Percentiles rank a stretch among this genome's conserved stretches.
Evolutionary conservation across 2,888 invertebrate genomes (phyloP).

Genomic region (Thecocarcelia acutangulata): DNA sequence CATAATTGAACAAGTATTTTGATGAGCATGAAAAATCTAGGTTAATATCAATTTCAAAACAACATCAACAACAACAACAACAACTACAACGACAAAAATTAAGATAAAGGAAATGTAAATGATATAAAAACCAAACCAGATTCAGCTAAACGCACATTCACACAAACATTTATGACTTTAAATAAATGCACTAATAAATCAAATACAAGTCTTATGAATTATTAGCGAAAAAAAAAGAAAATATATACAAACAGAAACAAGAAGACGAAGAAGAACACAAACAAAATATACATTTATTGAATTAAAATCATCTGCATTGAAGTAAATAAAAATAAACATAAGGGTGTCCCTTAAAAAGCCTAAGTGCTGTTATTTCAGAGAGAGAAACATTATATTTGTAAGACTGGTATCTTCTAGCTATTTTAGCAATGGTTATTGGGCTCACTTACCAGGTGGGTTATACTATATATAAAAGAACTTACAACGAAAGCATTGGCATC

Average conservation of each 20-base stretch:
- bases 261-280: background rate
- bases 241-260: constrained; percentile 7
- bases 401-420: too few species aligned
- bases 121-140: constrained; percentile 49
- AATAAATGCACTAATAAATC: constrained; percentile 30
- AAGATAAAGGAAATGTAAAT: constrained; percentile 42
- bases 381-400: too few species aligned
- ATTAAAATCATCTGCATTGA: constrained; percentile 54
- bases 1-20: constrained; percentile 46
- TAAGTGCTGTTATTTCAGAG: background rate
- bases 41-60: constrained; percentile 39
- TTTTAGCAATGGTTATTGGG: too few species aligned
- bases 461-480: too few species aligned
- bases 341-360: too few species aligned
- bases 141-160: constrained; percentile 12
- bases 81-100: constrained; percentile 24
- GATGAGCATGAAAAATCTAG: constrained; percentile 14
- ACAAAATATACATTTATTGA: constrained; percentile 59
- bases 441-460: too few species aligned
- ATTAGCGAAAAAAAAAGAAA: constrained; percentile 27
- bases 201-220: constrained; percentile 37
- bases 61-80: constrained; percentile 19
- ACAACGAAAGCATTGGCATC: too few species aligned
- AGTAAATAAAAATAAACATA: background rate
- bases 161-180: background rate